Evolutionary conservation across 2,113 vertebrate species (phyloP).

Genomic region (Oncorhynchus clarkii): DNA sequence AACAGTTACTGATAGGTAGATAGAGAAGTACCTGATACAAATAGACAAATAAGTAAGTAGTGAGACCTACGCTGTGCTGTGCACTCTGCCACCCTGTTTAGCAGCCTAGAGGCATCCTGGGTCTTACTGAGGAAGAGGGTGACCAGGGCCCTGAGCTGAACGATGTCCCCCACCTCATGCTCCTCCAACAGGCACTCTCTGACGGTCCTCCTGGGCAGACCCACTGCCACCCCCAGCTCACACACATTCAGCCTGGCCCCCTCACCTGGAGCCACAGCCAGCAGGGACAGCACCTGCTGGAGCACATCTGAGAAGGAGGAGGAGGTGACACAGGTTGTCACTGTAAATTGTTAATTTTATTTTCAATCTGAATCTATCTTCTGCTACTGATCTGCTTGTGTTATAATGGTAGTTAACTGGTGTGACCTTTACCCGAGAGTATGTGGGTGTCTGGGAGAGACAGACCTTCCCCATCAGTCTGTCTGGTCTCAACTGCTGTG

Average conservation of each 20-base stretch:
- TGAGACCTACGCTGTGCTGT: constrained; percentile 38
- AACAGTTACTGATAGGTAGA: not conserved
- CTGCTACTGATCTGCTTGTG: too few species aligned
- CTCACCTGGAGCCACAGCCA: constrained; percentile 26
- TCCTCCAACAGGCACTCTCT: constrained; percentile 51
- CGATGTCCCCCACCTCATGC: constrained; percentile 34
- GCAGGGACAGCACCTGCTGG: constrained; percentile 24
- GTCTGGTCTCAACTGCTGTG: constrained; percentile 5
- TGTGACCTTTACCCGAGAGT: not conserved
- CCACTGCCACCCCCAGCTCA: constrained; percentile 50
- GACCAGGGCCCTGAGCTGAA: constrained; percentile 51
- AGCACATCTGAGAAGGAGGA: constrained; percentile 28
- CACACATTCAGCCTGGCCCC: constrained; percentile 47
- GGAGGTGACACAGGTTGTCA: not conserved
- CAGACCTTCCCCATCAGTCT: not conserved
- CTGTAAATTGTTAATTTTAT: too few species aligned
- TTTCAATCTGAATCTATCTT: too few species aligned
- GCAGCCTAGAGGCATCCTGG: constrained; percentile 31
- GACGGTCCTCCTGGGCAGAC: constrained; percentile 41
- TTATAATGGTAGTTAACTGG: too few species aligned
- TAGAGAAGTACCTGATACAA: not conserved
- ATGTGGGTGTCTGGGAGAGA: constrained; percentile 19
- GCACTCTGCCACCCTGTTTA: constrained; percentile 35
- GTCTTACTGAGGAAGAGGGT: constrained; percentile 56
- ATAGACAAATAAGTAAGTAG: not conserved